A percentile compares a stretch with the other conserved stretches of the same genome.
Evolutionary conservation across 2,113 vertebrate genomes (phyloP).

Genomic region (Petaurus breviceps): DNA sequence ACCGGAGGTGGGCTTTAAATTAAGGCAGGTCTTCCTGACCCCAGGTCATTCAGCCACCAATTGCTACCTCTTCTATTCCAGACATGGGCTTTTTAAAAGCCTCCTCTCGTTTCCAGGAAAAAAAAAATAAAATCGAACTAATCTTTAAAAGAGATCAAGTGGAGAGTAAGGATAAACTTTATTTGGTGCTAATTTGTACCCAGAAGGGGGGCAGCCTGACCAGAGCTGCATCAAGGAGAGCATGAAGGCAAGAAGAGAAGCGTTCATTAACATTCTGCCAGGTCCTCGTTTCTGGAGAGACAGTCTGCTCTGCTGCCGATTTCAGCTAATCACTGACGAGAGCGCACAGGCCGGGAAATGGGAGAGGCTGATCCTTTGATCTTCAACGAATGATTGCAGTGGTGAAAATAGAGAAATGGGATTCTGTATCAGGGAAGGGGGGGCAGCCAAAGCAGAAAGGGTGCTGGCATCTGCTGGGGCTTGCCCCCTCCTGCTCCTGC

Average conservation of each 20-base stretch:
- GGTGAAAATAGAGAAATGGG: slow-evolving; percentile 24
- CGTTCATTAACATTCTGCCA: slow-evolving; percentile 25
- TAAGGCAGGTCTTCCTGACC: background rate
- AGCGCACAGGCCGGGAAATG: background rate
- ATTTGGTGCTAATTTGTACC: slow-evolving; percentile 27
- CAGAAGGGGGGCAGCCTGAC: background rate
- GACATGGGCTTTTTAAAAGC: background rate
- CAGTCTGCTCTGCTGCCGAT: background rate
- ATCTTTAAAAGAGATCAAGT: background rate
- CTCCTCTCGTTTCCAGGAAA: background rate
- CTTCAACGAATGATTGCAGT: background rate
- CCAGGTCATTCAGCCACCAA: background rate
- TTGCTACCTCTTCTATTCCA: background rate
- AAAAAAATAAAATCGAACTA: background rate
- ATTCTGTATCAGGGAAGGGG: slow-evolving; percentile 26
- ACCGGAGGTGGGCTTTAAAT: background rate
- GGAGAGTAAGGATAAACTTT: background rate
- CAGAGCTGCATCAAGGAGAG: slow-evolving; percentile 15
- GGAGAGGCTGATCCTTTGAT: background rate
- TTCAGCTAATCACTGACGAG: slow-evolving; percentile 33
- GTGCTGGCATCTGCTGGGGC: background rate
- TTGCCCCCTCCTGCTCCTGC: background rate
- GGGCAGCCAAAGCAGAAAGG: background rate
- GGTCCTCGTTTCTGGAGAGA: slow-evolving; percentile 17
- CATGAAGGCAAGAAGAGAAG: background rate